Percentiles rank a stretch among this genome's conserved stretches.
Conservation (phyloP, 2,888 invertebrate species). For the Stenichneumon culpator region DNA sequence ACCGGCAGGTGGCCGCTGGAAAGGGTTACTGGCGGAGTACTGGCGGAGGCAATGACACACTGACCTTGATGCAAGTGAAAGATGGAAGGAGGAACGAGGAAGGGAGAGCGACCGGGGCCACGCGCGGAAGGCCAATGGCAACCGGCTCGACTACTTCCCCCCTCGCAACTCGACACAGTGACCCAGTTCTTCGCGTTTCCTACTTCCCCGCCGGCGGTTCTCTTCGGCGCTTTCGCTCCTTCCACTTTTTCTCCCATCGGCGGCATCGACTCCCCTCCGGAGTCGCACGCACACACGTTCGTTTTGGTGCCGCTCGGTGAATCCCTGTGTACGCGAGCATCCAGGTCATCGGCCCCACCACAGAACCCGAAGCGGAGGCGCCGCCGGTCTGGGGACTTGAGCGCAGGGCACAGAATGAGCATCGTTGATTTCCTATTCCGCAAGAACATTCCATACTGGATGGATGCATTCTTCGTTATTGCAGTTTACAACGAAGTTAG, state of each 20-base stretch:
- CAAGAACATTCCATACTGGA: slow-evolving; percentile 1
- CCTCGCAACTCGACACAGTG: slow-evolving; percentile 72
- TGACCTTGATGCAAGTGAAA: slow-evolving; percentile 79
- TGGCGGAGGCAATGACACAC: slow-evolving; percentile 81
- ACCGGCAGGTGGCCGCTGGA: slow-evolving; percentile 46
- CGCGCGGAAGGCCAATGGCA: slow-evolving; percentile 71
- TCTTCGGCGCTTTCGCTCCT: slow-evolving; percentile 38
- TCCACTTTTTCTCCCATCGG: slow-evolving; percentile 59
- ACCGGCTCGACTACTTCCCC: slow-evolving; percentile 63
- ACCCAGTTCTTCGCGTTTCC: slow-evolving; percentile 76
- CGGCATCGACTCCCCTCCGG: slow-evolving; percentile 44
- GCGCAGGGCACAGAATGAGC: slow-evolving; percentile 16
- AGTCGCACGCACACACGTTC: slow-evolving; percentile 18
- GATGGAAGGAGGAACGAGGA: slow-evolving; percentile 27
- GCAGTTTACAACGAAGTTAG: not conserved
- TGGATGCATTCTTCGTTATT: not conserved
- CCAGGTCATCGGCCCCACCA: slow-evolving; percentile 79
- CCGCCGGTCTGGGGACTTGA: not conserved
- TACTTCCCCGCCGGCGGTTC: slow-evolving; percentile 71
- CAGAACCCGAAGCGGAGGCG: slow-evolving; percentile 5
- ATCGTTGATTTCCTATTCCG: slow-evolving; percentile 16
- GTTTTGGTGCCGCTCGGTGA: slow-evolving; percentile 14
- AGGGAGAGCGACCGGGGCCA: slow-evolving; percentile 46
- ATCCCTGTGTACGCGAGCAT: slow-evolving; percentile 70
- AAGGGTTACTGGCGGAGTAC: slow-evolving; percentile 54